Conservation (phyloP, 2,888 invertebrate species). For the Acanthopleura granulata region DNA sequence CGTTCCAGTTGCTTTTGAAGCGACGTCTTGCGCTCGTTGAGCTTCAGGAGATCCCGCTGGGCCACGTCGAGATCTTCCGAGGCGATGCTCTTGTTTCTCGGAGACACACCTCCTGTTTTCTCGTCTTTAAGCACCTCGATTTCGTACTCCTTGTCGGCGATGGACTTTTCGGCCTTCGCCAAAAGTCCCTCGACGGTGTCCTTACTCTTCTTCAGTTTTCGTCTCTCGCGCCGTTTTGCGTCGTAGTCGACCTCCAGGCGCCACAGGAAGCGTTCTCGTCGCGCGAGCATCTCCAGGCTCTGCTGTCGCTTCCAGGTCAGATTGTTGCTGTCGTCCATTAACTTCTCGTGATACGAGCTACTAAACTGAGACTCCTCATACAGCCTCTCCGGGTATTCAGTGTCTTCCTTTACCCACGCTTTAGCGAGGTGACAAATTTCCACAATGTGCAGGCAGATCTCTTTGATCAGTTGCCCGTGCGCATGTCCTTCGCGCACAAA, state of each 20-base stretch:
- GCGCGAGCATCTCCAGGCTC: conserved; percentile 37
- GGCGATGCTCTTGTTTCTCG: conserved; percentile 41
- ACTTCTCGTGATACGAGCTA: conserved; percentile 44
- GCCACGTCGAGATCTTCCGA: conserved; percentile 32
- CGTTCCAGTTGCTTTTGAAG: conserved; percentile 37
- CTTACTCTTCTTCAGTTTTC: conserved; percentile 42
- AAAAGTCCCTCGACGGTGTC: conserved; percentile 46
- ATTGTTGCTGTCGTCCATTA: conserved; percentile 41
- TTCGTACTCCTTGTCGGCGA: conserved; percentile 38
- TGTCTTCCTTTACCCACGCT: conserved; percentile 51
- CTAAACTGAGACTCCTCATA: conserved; percentile 47
- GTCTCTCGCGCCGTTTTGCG: conserved; percentile 41
- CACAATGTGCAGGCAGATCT: conserved; percentile 46
- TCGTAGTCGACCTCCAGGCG: conserved; percentile 38
- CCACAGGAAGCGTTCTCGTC: conserved; percentile 34
- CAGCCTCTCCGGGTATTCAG: conserved; percentile 48
- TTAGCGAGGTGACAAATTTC: conserved; percentile 47
- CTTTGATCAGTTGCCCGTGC: conserved; percentile 44
- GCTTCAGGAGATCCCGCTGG: conserved; percentile 37
- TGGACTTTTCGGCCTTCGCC: conserved; percentile 37
- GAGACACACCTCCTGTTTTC: conserved; percentile 35
- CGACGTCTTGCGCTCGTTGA: conserved; percentile 39
- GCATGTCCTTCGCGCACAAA: conserved; percentile 42
- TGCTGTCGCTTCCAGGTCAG: conserved; percentile 33
- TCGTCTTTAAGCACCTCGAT: conserved; percentile 42